A percentile compares a stretch with the other conserved stretches of the same genome.
Conservation (phyloP, 2,888 invertebrate species). For the Glyphotaelius pellucidus region DNA sequence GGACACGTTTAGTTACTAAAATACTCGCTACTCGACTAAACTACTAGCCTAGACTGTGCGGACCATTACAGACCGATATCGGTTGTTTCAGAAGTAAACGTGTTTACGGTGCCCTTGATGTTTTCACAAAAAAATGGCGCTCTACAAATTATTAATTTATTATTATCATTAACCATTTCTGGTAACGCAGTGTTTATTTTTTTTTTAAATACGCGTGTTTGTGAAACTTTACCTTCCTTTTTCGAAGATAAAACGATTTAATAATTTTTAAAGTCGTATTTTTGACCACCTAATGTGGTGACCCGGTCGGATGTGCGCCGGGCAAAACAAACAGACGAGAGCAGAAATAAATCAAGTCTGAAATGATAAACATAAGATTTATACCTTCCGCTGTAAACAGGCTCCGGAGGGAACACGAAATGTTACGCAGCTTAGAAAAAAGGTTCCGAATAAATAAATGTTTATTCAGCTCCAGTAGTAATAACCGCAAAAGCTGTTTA, state of each 20-base stretch:
- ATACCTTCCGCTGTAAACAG: conserved; percentile 58
- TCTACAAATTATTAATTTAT: too few relatives aligned
- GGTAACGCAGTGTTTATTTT: too few relatives aligned
- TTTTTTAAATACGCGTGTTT: too few relatives aligned
- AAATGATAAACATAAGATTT: conserved; percentile 66
- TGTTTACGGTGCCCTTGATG: too few relatives aligned
- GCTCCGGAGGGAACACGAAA: conserved; percentile 44
- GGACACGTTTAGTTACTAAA: too few relatives aligned
- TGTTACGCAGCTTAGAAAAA: conserved; percentile 23
- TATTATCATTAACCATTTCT: too few relatives aligned
- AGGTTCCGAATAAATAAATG: conserved; percentile 37
- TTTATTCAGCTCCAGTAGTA: conserved; percentile 24
- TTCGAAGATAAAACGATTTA: neutral
- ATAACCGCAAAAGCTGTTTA: conserved; percentile 33
- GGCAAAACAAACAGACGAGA: conserved; percentile 16
- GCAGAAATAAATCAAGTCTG: conserved; percentile 62
- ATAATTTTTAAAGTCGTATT: neutral
- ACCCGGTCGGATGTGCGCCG: neutral
- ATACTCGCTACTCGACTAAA: too few relatives aligned
- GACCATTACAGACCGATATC: too few relatives aligned
- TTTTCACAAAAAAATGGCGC: too few relatives aligned
- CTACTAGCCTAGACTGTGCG: too few relatives aligned
- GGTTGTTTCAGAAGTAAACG: too few relatives aligned
- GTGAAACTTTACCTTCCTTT: too few relatives aligned
- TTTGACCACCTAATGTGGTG: neutral